A percentile compares a stretch with the other conserved stretches of the same genome.
Conservation (phyloP, 92 coral and sea anemone species). For the Porites cylindrica region DNA sequence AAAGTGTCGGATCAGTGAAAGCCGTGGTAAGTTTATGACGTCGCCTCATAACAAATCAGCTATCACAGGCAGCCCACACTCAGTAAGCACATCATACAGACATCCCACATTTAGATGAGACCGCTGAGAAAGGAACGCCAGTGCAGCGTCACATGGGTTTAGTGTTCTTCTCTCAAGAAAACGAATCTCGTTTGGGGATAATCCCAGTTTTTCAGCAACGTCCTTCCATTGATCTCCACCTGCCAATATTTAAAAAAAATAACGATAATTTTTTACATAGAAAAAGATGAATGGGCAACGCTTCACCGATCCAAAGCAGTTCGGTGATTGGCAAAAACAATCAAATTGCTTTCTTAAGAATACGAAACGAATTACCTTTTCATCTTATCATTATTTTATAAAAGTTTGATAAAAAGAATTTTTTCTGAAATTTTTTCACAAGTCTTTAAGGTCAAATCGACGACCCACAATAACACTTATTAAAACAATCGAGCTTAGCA, state of each 20-base stretch:
- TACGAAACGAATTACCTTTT: too few relatives aligned
- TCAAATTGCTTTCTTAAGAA: too few relatives aligned
- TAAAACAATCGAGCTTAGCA: too few relatives aligned
- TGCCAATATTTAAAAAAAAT: neutral
- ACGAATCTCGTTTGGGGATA: slow-evolving; percentile 27
- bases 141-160: slow-evolving; percentile 46
- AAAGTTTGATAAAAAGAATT: too few relatives aligned
- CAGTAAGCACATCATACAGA: slow-evolving; percentile 40
- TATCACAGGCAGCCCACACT: slow-evolving; percentile 30
- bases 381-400: too few relatives aligned
- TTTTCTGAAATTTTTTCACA: too few relatives aligned
- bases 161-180: slow-evolving; percentile 44
- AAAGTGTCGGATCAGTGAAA: neutral
- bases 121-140: slow-evolving; percentile 8
- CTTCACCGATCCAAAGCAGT: neutral
- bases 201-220: slow-evolving; percentile 50
- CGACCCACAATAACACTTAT: too few relatives aligned
- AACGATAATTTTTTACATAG: neutral
- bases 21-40: neutral
- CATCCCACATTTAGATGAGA: slow-evolving; percentile 13
- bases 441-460: too few relatives aligned
- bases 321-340: neutral
- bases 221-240: slow-evolving; percentile 47
- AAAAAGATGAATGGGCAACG: neutral
- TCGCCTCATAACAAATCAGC: slow-evolving; percentile 32